Evolutionary conservation across 2,888 invertebrate genomes (phyloP), one percentile per base, ranked within the genome.

Genomic region (Timandra comae): DNA sequence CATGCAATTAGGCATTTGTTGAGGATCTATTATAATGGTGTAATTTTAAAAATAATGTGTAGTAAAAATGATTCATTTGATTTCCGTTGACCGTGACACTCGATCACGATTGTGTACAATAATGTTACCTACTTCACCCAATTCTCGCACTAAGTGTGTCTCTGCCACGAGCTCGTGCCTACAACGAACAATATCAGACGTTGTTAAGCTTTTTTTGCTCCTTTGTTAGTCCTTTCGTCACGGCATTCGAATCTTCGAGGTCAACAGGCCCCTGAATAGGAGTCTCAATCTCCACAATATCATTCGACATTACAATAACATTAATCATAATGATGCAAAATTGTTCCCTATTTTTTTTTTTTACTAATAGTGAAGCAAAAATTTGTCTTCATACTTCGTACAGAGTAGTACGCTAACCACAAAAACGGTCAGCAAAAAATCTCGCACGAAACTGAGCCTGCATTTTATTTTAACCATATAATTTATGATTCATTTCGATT

Each of bases 381-480:
- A 56, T 50, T 48, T 51, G 50, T 43, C 39, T 43, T 41, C 29
- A 21, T 48, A 47, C 49, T 50, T 42, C 30, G 45, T 52, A 53
- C 51, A 50, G n/a, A 65, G 52, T 51, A 49, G 48, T 52, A 58
- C 56, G 50, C 49, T 38, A 37, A 41, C 32, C 38, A 37, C 44
- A 58, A 59, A 63, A 67, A 55, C 39, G 27, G 48, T 42, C 27
- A 27, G 41, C 56, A 68, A 71, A 72, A 74, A 67, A 31, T 31
- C 38, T 49, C 43, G 50, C 45, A 43, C 49, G 56, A 57, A 66
- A 63, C 55, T 52, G 49, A 61, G 52, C 56, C 50, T 46, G 52
- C 49, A 42, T 57, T 56, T 56, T 56, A 63, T 64, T 68, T 68
- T 67, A 63, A 69, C 65, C 67, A 67, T 52, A 67, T 63, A 58